These are phyloP conservation scores for Hydrotaea cyrtoneurina DNA, from an alignment of 2,888 invertebrate genomes.

Conservation along the genomic window DNA sequence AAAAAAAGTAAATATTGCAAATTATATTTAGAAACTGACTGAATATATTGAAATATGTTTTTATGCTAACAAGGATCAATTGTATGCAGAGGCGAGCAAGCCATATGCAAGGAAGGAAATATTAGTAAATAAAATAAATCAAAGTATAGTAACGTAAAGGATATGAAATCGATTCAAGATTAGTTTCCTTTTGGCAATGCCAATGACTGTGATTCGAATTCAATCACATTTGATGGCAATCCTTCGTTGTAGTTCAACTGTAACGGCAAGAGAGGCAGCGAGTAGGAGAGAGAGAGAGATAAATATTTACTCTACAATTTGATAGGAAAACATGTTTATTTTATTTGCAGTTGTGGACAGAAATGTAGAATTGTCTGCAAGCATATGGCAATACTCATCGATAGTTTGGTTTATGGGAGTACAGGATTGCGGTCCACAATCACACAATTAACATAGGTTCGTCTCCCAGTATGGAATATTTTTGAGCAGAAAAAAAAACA, in stretches of 20 bases:
- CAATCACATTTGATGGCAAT: not conserved
- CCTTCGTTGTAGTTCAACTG: not conserved
- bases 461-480: too few relatives aligned
- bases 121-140: conserved; percentile 16
- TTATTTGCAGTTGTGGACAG: not conserved
- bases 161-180: conserved; percentile 21
- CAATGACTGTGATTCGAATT: not conserved
- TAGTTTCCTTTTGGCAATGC: not conserved
- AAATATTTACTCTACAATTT: conserved; percentile 14
- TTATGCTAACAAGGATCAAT: not conserved
- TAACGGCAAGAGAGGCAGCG: too few relatives aligned
- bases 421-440: too few relatives aligned
- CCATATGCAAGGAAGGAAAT: not conserved
- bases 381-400: too few relatives aligned
- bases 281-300: not conserved
- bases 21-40: conserved; percentile 50
- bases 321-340: not conserved
- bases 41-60: conserved; percentile 9
- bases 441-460: too few relatives aligned
- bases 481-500: too few relatives aligned
- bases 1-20: conserved; percentile 54
- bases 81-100: not conserved
- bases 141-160: conserved; percentile 13
- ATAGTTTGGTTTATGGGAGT: too few relatives aligned
- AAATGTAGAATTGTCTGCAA: not conserved